Base-by-base conservation (phyloP, 2,888 invertebrate species). In the Dendrolimus houi region DNA sequence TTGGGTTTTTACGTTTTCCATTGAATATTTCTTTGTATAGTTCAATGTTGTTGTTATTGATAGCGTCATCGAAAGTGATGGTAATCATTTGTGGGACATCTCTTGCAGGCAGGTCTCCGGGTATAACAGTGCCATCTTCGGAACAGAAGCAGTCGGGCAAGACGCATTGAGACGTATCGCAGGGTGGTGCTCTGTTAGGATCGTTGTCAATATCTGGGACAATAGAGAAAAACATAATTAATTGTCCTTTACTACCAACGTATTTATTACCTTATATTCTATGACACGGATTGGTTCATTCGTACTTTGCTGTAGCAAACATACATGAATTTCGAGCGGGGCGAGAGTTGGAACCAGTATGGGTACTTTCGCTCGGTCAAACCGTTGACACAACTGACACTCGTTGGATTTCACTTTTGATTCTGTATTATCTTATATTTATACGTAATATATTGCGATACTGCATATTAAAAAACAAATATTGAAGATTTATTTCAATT, bases 71-170 rank as follows among this genome's bases (percentile, higher is more conserved):
- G 80, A 98, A 98, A 56, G 97, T 97, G 77, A 98, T 95, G 59
- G 96, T 97, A 76, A 98, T 95, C 97, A 97, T 97, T 91, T 97
- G 97, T 7, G 97, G 97, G 0, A 97, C 96, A 74, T 97, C 96
- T 85, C 94, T 95, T 62, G 94, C 81, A 12, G 96, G 96, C 55
- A 97, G 87, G 75, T 97, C 96, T 12, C 96, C 96, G 62, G 97
- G 97, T 68, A 97, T 95, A 54, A 93, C 92, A 52, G 97, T 97
- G 64, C 97, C 97, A 76, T 97, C 97, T 81, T 97, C 97, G 9
- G 97, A 97, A 78, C 97, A 98, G 94, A 97, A 97, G 81, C 98
- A 98, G 81, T 97, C 97, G 52, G 97, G 98, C 63, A 97, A 91
- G 42, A 94, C 94, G 79, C 97, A 98, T 61, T 97, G 96, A 9